Evolutionary conservation across 2,113 vertebrate species (phyloP).

Genomic region (Limanda limanda): DNA sequence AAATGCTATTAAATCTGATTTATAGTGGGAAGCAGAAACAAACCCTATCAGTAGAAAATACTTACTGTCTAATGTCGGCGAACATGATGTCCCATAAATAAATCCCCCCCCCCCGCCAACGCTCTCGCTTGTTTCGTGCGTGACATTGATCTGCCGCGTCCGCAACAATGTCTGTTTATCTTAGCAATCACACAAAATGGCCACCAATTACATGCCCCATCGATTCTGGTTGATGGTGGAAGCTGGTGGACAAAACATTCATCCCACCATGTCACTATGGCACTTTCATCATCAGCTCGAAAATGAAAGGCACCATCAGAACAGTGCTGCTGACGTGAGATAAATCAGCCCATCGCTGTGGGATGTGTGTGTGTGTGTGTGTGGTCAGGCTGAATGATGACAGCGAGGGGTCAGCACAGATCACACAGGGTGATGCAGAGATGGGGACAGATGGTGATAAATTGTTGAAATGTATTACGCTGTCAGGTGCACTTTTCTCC

Average conservation of each 20-base stretch:
- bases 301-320: constrained; percentile 63
- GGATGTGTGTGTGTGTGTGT: constrained; percentile 29
- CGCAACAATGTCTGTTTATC: constrained; percentile 76
- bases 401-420: constrained; percentile 49
- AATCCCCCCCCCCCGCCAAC: background rate
- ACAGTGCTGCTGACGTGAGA: constrained; percentile 50
- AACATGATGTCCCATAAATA: constrained; percentile 55
- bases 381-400: constrained; percentile 64
- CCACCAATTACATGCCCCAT: constrained; percentile 78
- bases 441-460: constrained; percentile 42
- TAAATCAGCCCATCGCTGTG: constrained; percentile 48
- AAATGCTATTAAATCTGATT: background rate
- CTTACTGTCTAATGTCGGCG: constrained; percentile 25
- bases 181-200: constrained; percentile 77
- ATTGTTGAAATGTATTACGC: constrained; percentile 31
- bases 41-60: constrained; percentile 18
- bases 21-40: background rate
- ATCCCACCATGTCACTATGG: constrained; percentile 66
- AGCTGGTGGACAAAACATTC: constrained; percentile 70
- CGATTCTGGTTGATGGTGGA: constrained; percentile 70
- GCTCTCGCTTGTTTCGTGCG: constrained; percentile 42
- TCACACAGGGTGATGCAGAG: constrained; percentile 39
- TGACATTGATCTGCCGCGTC: constrained; percentile 70
- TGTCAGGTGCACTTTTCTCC: constrained; percentile 29
- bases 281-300: constrained; percentile 68